These are phyloP conservation scores for Drosophila paucipuncta DNA, from an alignment of 2,888 invertebrate genomes.

Conservation along the genomic window DNA sequence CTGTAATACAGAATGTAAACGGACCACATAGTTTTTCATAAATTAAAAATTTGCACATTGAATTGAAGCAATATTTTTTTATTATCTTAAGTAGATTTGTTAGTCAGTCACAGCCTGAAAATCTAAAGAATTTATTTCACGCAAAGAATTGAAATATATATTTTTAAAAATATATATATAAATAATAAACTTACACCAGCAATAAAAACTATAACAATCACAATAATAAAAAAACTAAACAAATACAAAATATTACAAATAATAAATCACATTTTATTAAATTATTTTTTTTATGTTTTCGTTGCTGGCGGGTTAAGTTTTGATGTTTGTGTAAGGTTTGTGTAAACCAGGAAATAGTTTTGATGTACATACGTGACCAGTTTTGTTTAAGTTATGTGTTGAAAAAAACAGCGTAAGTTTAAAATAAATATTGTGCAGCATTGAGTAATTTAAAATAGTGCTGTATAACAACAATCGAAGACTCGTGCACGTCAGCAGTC, in stretches of 20 bases:
- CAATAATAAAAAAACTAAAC: neutral
- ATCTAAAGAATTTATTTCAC: neutral
- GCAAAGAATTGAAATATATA: neutral
- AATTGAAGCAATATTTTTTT: neutral
- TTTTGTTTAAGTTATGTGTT: neutral
- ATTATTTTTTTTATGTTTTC: neutral
- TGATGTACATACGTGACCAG: neutral
- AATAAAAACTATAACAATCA: neutral
- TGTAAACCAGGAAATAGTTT: neutral
- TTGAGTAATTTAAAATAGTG: neutral
- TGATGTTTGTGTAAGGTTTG: neutral
- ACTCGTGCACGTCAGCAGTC: neutral
- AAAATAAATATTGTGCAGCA: neutral
- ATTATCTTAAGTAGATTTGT: neutral
- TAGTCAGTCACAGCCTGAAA: neutral
- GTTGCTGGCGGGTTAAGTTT: neutral
- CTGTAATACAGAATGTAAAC: neutral
- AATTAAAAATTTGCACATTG: neutral
- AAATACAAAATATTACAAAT: neutral
- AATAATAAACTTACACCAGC: too few species aligned
- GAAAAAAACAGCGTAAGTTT: too few species aligned
- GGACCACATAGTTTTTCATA: neutral
- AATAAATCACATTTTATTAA: neutral
- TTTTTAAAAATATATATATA: neutral
- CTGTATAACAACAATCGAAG: conserved; percentile 2